A percentile compares a stretch with the other conserved stretches of the same genome.
phyloP scores from a whole-genome alignment of 2,888 invertebrate species.

The Leucophenga maculata region DNA sequence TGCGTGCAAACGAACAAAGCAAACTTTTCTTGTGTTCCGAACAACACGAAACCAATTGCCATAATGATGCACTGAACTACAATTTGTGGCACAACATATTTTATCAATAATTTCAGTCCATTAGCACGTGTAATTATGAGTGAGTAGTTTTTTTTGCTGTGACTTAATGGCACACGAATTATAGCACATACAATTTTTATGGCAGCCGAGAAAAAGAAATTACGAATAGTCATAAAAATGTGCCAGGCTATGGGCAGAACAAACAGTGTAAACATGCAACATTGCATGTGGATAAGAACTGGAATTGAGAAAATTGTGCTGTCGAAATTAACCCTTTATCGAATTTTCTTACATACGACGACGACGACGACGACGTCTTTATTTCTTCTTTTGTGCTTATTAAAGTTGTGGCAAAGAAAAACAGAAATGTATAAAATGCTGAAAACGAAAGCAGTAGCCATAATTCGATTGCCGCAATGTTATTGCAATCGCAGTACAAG shows the following conservation, averaged over 20 bases:
- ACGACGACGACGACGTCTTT: not conserved
- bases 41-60: not conserved
- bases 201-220: not conserved
- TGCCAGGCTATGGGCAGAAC: not conserved
- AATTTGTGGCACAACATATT: not conserved
- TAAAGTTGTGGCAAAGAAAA: not conserved
- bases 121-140: slow-evolving; percentile 56
- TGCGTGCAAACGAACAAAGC: not conserved
- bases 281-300: slow-evolving; percentile 44
- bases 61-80: not conserved
- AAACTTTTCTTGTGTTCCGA: too few species aligned
- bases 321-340: not conserved
- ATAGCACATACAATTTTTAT: slow-evolving; percentile 51
- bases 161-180: slow-evolving; percentile 51
- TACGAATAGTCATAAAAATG: not conserved
- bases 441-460: slow-evolving; percentile 15
- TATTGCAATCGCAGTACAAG: not conserved
- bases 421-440: not conserved
- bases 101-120: slow-evolving; percentile 51
- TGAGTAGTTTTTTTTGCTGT: slow-evolving; percentile 26
- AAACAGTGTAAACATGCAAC: slow-evolving; percentile 40
- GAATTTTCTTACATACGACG: not conserved
- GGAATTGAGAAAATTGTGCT: slow-evolving; percentile 4
- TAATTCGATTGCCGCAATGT: slow-evolving; percentile 24
- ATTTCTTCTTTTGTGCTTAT: not conserved